Base-by-base conservation (phyloP, 2,888 invertebrate genomes). In the Lottia scabra region DNA sequence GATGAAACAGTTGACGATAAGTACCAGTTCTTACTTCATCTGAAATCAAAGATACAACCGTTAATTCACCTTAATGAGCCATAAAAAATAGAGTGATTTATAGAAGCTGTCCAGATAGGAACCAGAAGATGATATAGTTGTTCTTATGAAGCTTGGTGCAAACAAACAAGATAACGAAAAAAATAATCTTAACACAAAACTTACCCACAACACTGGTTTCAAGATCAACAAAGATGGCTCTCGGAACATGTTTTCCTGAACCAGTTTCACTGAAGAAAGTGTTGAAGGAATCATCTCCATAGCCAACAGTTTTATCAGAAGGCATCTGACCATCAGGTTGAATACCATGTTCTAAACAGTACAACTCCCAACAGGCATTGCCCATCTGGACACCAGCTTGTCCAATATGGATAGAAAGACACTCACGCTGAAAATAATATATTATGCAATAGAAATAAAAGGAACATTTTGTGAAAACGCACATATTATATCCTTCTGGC, bases 131-230 rank as follows among this genome's bases (percentile, higher is more conserved):
- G 3, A 10, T 10, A 30, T 30, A 30, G 30, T 30, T 30, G 30
- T 30, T 30, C 5, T 30, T 4, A 30, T 30, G 30, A 30, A 2
- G 30, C 30, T 2, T 38, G 38, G 10, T 38, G 10, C 5, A 38
- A 38, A 38, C 10, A 38, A 38, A 38, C 3, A 38, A 38, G n/a
- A n/a, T n/a, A n/a, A n/a, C 10, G 38, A 38, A 38, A 38, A 8
- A n/a, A n/a, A n/a, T n/a, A n/a, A n/a, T n/a, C n/a, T 2, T 38
- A 38, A 38, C 5, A 38, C 1, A 38, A 26, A 63, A 65, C 92
- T 91, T 87, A 92, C 94, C 95, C 80, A 97, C 96, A 86, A 97
- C 97, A 81, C 97, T 97, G 77, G 97, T 97, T 91, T 97, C 97
- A 89, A 98, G 92, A 90, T 98, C 97, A 15, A 97, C 96, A 87